A percentile compares a stretch with the other conserved stretches of the same genome.
Conservation (phyloP, 2,113 vertebrate species). For the human (Homo sapiens) region GRCh38 chr16:29894501-29895000, state of each 20-base stretch:
- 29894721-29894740: neutral
- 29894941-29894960: too few species aligned
- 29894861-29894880: neutral
- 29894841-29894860: neutral
- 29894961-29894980: too few species aligned
- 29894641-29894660: neutral
- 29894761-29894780: neutral
- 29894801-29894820: neutral
- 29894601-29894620: neutral
- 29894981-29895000: too few species aligned
- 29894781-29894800: neutral
- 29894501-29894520: neutral
- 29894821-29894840: neutral
- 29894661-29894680: neutral
- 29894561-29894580: neutral
- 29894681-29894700: neutral
- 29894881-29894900: neutral
- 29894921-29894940: too few species aligned
- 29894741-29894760: neutral
- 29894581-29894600: neutral
- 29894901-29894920: too few species aligned
- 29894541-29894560: neutral
- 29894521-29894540: neutral
- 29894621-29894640: slow-evolving; percentile 27
- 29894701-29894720: neutral